Conservation (phyloP, 2,113 vertebrate genomes). For the Guaruba guarouba region DNA sequence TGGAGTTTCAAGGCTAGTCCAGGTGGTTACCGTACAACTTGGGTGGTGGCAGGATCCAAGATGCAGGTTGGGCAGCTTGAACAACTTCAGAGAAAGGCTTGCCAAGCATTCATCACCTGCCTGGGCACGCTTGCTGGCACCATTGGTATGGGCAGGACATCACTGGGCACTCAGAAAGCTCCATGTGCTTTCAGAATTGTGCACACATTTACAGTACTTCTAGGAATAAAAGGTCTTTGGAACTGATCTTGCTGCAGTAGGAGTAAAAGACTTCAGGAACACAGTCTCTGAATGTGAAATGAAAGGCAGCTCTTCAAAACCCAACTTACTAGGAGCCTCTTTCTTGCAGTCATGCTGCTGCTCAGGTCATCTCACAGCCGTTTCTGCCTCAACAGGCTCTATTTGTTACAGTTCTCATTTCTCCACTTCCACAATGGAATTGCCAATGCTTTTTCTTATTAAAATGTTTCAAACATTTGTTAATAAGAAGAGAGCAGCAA, state of each 20-base stretch:
- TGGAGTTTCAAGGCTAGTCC: neutral
- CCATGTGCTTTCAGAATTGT: neutral
- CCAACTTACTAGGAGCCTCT: neutral
- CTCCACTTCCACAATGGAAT: accelerated
- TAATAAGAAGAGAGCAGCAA: neutral
- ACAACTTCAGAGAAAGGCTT: neutral
- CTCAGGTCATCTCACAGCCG: neutral
- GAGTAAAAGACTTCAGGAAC: neutral
- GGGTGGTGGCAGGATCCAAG: slow-evolving; percentile 27
- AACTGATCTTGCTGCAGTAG: neutral
- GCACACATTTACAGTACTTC: neutral
- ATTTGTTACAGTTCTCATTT: neutral
- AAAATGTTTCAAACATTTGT: accelerated
- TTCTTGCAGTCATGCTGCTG: neutral
- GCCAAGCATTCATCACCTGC: slow-evolving; percentile 13
- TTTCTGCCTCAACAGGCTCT: neutral
- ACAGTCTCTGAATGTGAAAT: neutral
- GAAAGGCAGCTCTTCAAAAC: neutral
- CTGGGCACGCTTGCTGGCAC: neutral
- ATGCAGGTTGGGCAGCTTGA: slow-evolving; percentile 5
- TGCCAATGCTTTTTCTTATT: accelerated
- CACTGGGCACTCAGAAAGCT: neutral
- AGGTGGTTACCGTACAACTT: slow-evolving; percentile 22
- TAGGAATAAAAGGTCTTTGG: neutral
- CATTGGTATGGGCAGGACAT: neutral